phyloP scores from a whole-genome alignment of 1,140 invertebrate genomes.

The Aphidius ervi region DNA sequence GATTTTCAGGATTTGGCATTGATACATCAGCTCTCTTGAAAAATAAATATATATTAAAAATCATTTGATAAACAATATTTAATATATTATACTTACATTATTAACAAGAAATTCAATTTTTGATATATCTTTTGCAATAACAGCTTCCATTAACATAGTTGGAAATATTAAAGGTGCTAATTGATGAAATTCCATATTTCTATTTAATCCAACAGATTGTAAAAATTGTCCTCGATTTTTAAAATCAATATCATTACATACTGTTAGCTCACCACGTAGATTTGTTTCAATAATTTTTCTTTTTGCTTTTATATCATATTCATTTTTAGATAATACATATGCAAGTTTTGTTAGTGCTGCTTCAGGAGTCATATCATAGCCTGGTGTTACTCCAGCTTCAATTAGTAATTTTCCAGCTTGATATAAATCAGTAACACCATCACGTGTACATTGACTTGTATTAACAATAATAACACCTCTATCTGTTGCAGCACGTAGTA shows the following conservation, averaged over 20 bases:
- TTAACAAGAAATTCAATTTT: constrained; percentile 55
- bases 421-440: constrained; percentile 74
- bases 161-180: constrained; percentile 73
- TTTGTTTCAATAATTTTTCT: constrained; percentile 76
- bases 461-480: constrained; percentile 89
- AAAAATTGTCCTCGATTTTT: constrained; percentile 64
- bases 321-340: constrained; percentile 83
- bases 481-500: constrained; percentile 67
- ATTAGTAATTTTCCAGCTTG: constrained; percentile 65
- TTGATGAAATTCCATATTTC: constrained; percentile 65
- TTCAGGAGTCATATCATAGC: constrained; percentile 93
- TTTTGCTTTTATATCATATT: constrained; percentile 73
- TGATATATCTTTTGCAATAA: constrained; percentile 60
- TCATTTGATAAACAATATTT: background rate
- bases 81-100: constrained; percentile 40
- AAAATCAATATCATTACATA: constrained; percentile 29
- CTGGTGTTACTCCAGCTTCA: constrained; percentile 69
- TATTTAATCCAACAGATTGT: constrained; percentile 62
- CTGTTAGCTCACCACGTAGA: constrained; percentile 67
- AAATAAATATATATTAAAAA: constrained; percentile 6
- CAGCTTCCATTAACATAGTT: constrained; percentile 71
- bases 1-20: constrained; percentile 69
- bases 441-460: constrained; percentile 83
- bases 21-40: constrained; percentile 70
- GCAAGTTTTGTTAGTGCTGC: constrained; percentile 88